These are phyloP conservation scores for Acomys russatus DNA, from an alignment of 2,797 vertebrate genomes.

Conservation along the genomic window DNA sequence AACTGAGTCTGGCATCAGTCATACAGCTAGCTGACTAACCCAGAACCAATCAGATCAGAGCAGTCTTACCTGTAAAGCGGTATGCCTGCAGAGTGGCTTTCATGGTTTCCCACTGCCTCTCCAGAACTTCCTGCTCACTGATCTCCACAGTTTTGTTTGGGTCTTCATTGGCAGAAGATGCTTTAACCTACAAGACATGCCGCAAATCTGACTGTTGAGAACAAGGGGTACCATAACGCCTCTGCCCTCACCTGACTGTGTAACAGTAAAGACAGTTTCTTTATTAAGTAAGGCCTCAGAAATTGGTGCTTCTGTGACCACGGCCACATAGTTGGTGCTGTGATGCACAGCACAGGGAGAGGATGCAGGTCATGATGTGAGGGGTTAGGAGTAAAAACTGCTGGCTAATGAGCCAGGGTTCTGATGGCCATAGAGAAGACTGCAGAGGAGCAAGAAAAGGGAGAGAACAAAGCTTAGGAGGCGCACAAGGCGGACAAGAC, in stretches of 20 bases:
- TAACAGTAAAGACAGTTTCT: background rate
- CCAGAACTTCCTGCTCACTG: slow-evolving; percentile 77
- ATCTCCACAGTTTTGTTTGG: background rate
- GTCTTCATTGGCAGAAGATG: background rate
- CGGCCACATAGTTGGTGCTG: background rate
- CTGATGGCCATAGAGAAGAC: background rate
- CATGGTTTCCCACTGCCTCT: slow-evolving; percentile 87
- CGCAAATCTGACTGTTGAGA: slow-evolving; percentile 21
- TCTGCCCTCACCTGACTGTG: background rate
- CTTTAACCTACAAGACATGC: slow-evolving; percentile 50
- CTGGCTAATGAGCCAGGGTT: background rate
- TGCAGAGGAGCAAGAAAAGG: background rate
- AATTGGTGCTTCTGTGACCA: background rate
- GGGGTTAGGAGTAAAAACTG: background rate
- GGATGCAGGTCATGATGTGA: background rate
- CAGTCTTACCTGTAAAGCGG: slow-evolving; percentile 91
- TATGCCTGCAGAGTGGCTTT: slow-evolving; percentile 90
- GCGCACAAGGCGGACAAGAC: background rate
- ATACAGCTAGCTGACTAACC: background rate
- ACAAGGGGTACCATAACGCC: background rate
- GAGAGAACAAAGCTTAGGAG: background rate
- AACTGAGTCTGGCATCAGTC: background rate
- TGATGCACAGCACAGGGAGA: background rate
- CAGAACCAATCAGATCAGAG: background rate
- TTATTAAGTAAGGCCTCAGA: background rate